Evolutionary conservation across 2,888 invertebrate genomes (phyloP).

Genomic region (Sussaba pulchella): DNA sequence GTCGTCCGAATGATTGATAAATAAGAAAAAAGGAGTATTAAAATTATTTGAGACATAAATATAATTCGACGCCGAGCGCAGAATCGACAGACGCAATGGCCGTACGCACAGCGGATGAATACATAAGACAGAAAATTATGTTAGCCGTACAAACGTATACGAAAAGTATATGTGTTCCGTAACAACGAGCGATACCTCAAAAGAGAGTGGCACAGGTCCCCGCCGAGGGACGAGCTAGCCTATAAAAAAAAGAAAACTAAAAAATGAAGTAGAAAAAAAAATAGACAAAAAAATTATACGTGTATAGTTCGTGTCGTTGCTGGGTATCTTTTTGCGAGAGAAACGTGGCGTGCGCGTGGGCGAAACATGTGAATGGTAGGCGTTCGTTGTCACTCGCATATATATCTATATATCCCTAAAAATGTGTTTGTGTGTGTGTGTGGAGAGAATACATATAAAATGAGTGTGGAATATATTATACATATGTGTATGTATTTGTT

Average conservation of each 20-base stretch:
- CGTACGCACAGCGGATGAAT: background rate
- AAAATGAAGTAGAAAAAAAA: too few relatives aligned
- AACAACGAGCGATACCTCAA: conserved; percentile 25
- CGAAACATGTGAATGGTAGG: conserved; percentile 49
- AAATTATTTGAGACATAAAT: background rate
- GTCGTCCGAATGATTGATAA: too few relatives aligned
- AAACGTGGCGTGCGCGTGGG: conserved; percentile 34
- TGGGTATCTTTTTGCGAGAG: conserved; percentile 44
- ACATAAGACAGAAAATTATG: conserved; percentile 10
- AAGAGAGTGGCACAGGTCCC: too few relatives aligned
- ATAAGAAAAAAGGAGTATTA: too few relatives aligned
- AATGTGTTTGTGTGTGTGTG: too few relatives aligned
- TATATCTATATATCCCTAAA: background rate
- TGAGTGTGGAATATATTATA: background rate
- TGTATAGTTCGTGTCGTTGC: conserved; percentile 9
- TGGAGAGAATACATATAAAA: too few relatives aligned
- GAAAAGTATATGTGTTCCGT: too few relatives aligned
- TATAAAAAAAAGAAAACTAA: background rate
- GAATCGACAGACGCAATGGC: conserved; percentile 10
- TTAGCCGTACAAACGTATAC: too few relatives aligned
- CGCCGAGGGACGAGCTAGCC: background rate
- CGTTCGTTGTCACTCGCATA: conserved; percentile 13
- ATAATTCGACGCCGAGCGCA: background rate
- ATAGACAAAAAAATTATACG: too few relatives aligned
- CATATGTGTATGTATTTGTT: background rate